These are phyloP conservation scores for Fopius arisanus DNA, from an alignment of 1,140 invertebrate genomes.

Conservation along the genomic window DNA sequence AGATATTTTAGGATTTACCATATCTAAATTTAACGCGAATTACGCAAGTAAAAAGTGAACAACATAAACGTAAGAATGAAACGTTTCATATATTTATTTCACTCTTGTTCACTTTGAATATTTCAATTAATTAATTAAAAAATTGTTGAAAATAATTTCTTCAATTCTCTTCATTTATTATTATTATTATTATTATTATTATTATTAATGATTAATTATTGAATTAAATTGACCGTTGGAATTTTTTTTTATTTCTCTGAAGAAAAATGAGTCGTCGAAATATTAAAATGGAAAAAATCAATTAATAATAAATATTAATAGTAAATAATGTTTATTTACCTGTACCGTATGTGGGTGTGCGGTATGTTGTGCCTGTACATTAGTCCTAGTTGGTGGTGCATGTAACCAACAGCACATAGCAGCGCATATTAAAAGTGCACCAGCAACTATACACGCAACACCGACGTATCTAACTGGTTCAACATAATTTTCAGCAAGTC, in stretches of 20 bases:
- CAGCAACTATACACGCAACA: constrained; percentile 77
- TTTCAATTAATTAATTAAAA: background rate
- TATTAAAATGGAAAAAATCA: too few species aligned
- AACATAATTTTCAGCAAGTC: constrained; percentile 75
- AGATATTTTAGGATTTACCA: constrained; percentile 11
- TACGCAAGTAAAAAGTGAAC: too few species aligned
- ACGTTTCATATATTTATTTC: too few species aligned
- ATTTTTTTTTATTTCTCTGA: too few species aligned
- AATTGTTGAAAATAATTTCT: too few species aligned
- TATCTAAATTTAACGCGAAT: background rate
- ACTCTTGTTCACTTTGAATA: background rate
- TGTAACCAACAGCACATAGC: constrained; percentile 82
- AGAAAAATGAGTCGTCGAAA: too few species aligned
- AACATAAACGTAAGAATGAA: too few species aligned
- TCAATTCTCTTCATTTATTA: too few species aligned
- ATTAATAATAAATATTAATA: constrained; percentile 25
- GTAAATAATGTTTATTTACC: constrained; percentile 41
- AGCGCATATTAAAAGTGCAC: constrained; percentile 76
- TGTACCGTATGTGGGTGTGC: constrained; percentile 57
- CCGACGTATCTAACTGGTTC: constrained; percentile 78
- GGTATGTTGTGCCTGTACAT: constrained; percentile 47
- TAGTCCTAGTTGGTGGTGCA: constrained; percentile 64
- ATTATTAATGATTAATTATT: too few species aligned
- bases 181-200: too few species aligned
- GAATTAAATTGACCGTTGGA: too few species aligned